Evolutionary conservation across 2,888 invertebrate species (phyloP).

Genomic region (Campoplex nolae): DNA sequence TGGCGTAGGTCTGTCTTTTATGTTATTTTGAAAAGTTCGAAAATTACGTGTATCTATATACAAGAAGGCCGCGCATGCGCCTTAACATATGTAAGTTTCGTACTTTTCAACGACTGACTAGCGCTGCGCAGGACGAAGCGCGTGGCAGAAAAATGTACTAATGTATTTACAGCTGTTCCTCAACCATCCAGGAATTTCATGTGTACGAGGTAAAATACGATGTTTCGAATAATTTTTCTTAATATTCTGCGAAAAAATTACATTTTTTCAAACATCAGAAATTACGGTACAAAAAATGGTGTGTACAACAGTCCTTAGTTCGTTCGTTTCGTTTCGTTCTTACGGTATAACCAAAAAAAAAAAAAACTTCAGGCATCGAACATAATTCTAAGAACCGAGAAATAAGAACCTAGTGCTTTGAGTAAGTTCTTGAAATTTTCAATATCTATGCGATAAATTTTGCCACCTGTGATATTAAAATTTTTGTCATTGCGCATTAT

Average conservation of each 20-base stretch:
- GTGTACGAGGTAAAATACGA: neutral
- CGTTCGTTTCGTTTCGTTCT: neutral
- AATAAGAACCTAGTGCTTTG: conserved; percentile 62
- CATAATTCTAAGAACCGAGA: conserved; percentile 65
- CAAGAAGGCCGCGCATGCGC: neutral
- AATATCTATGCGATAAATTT: conserved; percentile 63
- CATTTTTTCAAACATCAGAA: neutral
- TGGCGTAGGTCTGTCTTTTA: neutral
- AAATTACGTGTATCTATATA: neutral
- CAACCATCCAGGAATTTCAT: neutral
- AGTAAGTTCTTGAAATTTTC: conserved; percentile 66
- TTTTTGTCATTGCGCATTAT: conserved; percentile 61
- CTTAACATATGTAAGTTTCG: neutral
- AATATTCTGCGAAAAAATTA: neutral
- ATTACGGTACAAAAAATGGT: neutral
- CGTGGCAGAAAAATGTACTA: conserved; percentile 3
- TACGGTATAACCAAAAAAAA: neutral
- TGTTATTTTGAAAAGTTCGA: neutral
- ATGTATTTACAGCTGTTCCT: neutral
- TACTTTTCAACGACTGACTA: neutral
- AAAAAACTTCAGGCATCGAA: conserved; percentile 52
- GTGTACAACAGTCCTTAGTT: neutral
- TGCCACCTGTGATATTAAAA: conserved; percentile 67
- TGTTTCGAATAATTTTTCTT: neutral
- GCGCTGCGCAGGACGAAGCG: neutral